These are phyloP conservation scores for Oreamnos americanus DNA, from an alignment of 2,113 vertebrate species.

Conservation along the genomic window DNA sequence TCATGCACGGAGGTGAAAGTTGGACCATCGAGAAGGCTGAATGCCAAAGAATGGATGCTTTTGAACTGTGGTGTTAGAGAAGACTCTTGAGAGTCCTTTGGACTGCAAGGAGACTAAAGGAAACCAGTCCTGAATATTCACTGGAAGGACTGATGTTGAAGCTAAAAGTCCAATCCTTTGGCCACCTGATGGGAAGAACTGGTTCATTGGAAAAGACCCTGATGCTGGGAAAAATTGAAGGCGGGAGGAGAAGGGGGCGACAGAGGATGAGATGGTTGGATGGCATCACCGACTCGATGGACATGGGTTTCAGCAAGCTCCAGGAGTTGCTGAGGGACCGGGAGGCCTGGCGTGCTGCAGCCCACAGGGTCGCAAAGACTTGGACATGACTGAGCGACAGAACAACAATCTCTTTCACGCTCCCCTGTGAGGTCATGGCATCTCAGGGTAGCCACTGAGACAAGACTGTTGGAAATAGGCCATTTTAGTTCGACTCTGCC, in stretches of 20 bases:
- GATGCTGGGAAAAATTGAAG: neutral
- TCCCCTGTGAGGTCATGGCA: no score
- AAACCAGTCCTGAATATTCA: rapidly evolving
- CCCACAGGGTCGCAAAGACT: rapidly evolving
- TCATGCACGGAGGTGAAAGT: neutral
- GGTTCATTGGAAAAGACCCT: neutral
- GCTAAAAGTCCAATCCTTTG: rapidly evolving
- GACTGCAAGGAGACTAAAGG: neutral
- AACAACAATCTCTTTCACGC: neutral
- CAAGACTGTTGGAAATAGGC: neutral
- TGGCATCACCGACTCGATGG: rapidly evolving
- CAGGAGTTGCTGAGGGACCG: rapidly evolving
- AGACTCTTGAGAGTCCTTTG: neutral
- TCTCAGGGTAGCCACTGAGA: rapidly evolving
- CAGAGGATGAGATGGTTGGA: neutral
- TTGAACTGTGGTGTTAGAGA: neutral
- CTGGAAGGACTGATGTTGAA: neutral
- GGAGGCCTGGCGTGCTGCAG: rapidly evolving
- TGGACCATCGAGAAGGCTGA: neutral
- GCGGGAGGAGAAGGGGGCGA: rapidly evolving
- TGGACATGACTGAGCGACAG: rapidly evolving
- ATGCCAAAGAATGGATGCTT: neutral
- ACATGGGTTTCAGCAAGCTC: rapidly evolving
- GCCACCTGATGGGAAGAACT: rapidly evolving
- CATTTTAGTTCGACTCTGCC: no score